Evolutionary conservation across 2,797 vertebrate species (phyloP), one percentile per base, ranked within the genome.

Genomic region (Siniperca undulata): DNA sequence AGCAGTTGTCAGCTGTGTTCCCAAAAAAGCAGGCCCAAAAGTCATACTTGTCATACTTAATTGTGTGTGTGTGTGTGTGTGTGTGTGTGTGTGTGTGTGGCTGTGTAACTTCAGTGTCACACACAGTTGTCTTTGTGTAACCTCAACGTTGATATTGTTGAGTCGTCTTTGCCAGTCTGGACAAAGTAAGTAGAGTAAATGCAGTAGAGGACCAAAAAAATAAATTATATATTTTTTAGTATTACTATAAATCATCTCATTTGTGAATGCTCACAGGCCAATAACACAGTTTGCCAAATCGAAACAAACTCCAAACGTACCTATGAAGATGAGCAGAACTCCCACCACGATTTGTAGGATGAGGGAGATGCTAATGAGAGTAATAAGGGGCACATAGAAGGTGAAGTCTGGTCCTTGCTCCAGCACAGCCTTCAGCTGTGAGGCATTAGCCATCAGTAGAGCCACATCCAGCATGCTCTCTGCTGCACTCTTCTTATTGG

Each of bases 401-500:
- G 73, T 88, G 61, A 97, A 97, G 0, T 69, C 40, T 0, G 96
- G 83, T 6, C 98, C 98, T 82, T 99, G 97, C 59, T 97, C 96
- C 76, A 99, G 71, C 56, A 99, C 97, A 0, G 97, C 97, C 88
- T 99, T 99, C 84, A 99, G 95, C 94, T 99, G 99, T 1, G 98
- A 99, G 0, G 98, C 98, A 0, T 99, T 99, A 52, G 99, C 99
- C 98, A 99, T 98, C 70, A 99, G 96, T 67, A 99, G 94, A 0
- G 99, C 99, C 3, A 99, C 92, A 74, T 99, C 99, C 95, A 99
- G 91, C 98, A 99, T 99, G 95, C 98, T 99, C 89, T 99, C 97
- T 0, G 98, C 98, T 0, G 97, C 97, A 0, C 97, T 99, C 95
- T 99, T 99, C 96, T 99, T 99, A 80, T 99, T 99, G 77, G 99